Evolutionary conservation across 2,797 vertebrate genomes (phyloP), one percentile per base, ranked within the genome.

Genomic region (Fistularia tabacaria): DNA sequence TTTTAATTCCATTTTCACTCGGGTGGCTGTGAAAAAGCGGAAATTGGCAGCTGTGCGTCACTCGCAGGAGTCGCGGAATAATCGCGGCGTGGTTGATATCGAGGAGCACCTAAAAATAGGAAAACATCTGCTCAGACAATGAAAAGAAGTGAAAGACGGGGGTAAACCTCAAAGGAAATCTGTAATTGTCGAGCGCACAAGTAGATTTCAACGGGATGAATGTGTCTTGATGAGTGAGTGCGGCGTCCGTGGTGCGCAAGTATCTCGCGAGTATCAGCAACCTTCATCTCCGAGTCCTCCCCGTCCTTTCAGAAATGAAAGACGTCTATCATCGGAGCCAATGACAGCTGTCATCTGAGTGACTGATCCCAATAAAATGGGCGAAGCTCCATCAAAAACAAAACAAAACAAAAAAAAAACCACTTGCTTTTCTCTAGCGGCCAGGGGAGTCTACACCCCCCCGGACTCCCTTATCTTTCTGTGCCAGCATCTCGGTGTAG

Each of bases 351-450:
- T 0, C 1, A 1, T 57, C 58, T 73, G 64, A 62, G 53, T 84
- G 83, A 90, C 80, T 82, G 87, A 90, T 90, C 85, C 86, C 58
- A 79, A 62, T 71, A 77, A 80, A 88, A 80, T 58, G 57, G 70
- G 57, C 62, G 59, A 69, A 84, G 82, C 76, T 87, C 85, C 81
- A 81, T 55, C 78, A 70, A 76, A 82, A 88, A n/a, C n/a, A n/a
- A n/a, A 88, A 79, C 78, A 74, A 83, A 83, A 87, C 72, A 25
- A 25, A 25, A 25, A 25, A 25, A 25, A 25, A n/a, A n/a, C n/a
- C n/a, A 84, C 84, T 82, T 70, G 84, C 83, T 89, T 88, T 88
- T 77, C 84, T 81, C 78, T 54, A 51, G 60, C 74, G 42, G 82
- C 71, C 45, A 49, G 48, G 49, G 49, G 41, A 57, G 39, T 40